Conservation (phyloP, 2,113 vertebrate genomes). For the Pituophis catenifer region DNA sequence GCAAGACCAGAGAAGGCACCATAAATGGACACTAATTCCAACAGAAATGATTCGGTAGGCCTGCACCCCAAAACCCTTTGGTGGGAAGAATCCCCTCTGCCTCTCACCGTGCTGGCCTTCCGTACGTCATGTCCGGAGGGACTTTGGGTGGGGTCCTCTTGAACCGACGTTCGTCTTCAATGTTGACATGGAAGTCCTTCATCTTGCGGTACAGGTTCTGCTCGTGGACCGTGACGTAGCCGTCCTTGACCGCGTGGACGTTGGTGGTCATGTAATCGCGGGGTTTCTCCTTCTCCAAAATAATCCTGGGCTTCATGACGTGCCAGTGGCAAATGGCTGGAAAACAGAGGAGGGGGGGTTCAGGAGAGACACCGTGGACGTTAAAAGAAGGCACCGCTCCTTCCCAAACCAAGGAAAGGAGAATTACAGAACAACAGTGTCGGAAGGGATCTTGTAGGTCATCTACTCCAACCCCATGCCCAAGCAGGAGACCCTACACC, state of each 20-base stretch:
- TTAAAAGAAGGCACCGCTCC: not conserved
- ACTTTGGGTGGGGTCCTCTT: slow-evolving; percentile 17
- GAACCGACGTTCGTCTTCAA: not conserved
- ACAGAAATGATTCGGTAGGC: not conserved
- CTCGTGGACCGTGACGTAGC: slow-evolving; percentile 75
- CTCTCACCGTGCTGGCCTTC: slow-evolving; percentile 72
- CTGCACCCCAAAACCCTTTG: slow-evolving; percentile 63
- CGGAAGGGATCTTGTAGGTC: too few relatives aligned
- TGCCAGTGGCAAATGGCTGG: slow-evolving; percentile 83
- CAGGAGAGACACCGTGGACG: not conserved
- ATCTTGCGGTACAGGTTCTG: slow-evolving; percentile 74
- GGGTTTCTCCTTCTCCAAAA: slow-evolving; percentile 27
- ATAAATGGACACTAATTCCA: not conserved
- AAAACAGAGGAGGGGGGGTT: not conserved
- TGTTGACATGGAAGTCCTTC: slow-evolving; percentile 56
- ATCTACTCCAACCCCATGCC: too few relatives aligned
- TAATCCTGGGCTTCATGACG: slow-evolving; percentile 30
- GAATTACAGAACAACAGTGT: too few relatives aligned
- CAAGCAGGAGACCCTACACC: too few relatives aligned
- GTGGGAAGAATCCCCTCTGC: not conserved
- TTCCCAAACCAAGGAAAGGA: not conserved
- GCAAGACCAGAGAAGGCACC: not conserved
- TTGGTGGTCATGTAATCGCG: slow-evolving; percentile 80
- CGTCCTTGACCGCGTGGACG: slow-evolving; percentile 70
- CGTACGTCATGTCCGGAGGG: slow-evolving; percentile 67